phyloP scores from a whole-genome alignment of 2,113 vertebrate species.

The Phalacrocorax carbo region DNA sequence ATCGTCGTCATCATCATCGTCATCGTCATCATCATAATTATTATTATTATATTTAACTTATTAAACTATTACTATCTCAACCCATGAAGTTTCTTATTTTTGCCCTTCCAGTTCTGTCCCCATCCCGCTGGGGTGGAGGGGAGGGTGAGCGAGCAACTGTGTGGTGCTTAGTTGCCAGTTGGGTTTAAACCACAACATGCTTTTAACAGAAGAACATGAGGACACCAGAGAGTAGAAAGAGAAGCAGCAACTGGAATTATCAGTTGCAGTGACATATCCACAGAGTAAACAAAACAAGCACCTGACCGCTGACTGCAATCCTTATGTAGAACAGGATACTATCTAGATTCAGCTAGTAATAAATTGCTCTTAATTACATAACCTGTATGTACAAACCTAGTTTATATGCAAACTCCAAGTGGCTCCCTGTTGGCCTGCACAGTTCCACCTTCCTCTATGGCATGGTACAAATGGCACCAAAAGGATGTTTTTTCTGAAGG shows the following conservation, averaged over 20 bases:
- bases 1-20: too few relatives aligned
- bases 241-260: background rate
- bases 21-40: too few relatives aligned
- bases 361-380: background rate
- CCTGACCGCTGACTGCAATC: background rate
- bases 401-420: background rate
- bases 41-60: too few relatives aligned
- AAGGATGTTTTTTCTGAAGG: background rate
- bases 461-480: background rate
- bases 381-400: background rate
- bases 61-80: too few relatives aligned
- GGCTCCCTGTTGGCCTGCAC: background rate
- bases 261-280: background rate
- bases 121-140: too few relatives aligned
- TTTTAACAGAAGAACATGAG: background rate
- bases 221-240: background rate
- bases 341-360: background rate
- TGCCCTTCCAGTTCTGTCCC: too few relatives aligned
- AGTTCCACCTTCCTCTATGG: background rate
- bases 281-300: background rate
- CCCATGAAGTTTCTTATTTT: too few relatives aligned
- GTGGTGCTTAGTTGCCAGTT: too few relatives aligned
- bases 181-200: too few relatives aligned
- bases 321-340: background rate
- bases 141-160: too few relatives aligned